phyloP scores from a whole-genome alignment of 2,113 vertebrate species.

The Plestiodon gilberti region DNA sequence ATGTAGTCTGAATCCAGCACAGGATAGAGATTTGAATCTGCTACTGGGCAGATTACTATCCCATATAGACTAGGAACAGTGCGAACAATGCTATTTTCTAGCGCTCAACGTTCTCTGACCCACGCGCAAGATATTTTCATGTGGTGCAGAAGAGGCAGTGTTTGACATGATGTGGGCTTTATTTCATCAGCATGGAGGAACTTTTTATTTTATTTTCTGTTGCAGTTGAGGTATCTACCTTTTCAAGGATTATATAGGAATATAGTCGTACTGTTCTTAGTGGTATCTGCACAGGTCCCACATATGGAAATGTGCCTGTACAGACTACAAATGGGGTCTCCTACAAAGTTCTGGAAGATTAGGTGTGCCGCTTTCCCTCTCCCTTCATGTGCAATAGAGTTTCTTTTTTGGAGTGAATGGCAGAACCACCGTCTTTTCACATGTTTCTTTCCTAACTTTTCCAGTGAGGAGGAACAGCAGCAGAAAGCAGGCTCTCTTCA shows the following conservation, averaged over 20 bases:
- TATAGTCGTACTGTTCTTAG: constrained; percentile 46
- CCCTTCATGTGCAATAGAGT: background rate
- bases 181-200: constrained; percentile 45
- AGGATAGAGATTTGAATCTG: background rate
- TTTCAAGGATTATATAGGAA: constrained; percentile 36
- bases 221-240: constrained; percentile 24
- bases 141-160: constrained; percentile 39
- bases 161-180: constrained; percentile 45
- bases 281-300: constrained; percentile 13
- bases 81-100: background rate
- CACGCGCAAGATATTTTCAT: constrained; percentile 32
- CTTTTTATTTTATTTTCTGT: constrained; percentile 28
- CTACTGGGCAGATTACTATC: background rate
- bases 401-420: background rate
- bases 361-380: background rate
- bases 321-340: background rate
- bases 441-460: no score
- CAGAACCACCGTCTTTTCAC: background rate
- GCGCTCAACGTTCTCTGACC: background rate
- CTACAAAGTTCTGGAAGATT: background rate
- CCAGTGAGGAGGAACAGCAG: background rate
- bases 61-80: background rate
- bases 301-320: background rate
- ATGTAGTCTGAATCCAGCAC: background rate
- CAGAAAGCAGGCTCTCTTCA: background rate